These are phyloP conservation scores for Callorhinus ursinus DNA, from an alignment of 2,113 vertebrate species.

Conservation along the genomic window DNA sequence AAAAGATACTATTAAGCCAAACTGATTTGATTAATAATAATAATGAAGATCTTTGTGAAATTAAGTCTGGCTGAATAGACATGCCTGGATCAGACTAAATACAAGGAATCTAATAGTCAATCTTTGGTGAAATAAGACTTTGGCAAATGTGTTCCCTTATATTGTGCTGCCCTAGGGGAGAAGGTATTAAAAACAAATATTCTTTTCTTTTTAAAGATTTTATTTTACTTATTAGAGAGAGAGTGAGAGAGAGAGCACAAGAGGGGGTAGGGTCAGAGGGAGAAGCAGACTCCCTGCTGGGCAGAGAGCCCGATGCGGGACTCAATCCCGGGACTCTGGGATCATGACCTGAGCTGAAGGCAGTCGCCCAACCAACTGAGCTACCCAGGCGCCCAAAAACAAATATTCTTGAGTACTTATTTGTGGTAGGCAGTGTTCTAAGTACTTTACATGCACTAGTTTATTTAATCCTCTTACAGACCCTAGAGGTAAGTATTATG, in stretches of 20 bases:
- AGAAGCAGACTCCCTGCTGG: too few relatives aligned
- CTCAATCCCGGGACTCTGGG: too few relatives aligned
- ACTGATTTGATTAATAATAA: background rate
- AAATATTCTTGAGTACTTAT: background rate
- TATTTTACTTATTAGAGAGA: too few relatives aligned
- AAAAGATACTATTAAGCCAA: background rate
- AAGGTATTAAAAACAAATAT: background rate
- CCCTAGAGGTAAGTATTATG: background rate
- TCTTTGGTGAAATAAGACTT: background rate
- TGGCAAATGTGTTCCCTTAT: background rate
- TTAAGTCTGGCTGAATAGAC: background rate
- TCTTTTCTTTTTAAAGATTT: too few relatives aligned
- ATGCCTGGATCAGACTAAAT: background rate
- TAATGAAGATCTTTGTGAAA: background rate
- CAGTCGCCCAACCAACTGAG: too few relatives aligned
- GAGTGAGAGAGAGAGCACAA: too few relatives aligned
- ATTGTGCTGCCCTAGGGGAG: background rate
- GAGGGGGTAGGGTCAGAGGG: too few relatives aligned
- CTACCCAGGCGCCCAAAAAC: background rate
- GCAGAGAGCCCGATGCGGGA: too few relatives aligned
- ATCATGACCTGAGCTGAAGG: too few relatives aligned
- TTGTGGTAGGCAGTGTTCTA: background rate
- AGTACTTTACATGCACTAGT: background rate
- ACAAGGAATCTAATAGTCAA: background rate
- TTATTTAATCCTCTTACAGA: background rate